These are phyloP conservation scores for Argyrosomus japonicus DNA, from an alignment of 2,113 vertebrate genomes.

Conservation along the genomic window DNA sequence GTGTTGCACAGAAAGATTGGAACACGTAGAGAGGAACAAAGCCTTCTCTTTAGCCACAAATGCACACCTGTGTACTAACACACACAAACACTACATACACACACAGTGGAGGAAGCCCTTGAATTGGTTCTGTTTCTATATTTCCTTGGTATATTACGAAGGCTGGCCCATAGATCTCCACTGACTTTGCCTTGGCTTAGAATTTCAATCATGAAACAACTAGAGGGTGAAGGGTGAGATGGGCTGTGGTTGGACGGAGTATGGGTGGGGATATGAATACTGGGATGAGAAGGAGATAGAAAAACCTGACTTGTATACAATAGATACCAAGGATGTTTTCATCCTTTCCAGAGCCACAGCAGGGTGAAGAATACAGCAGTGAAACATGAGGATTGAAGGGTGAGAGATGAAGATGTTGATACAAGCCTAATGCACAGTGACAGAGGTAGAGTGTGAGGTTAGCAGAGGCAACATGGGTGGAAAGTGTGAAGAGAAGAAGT, in stretches of 20 bases:
- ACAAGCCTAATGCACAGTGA: neutral
- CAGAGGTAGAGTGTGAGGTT: neutral
- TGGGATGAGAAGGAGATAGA: neutral
- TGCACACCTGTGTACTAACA: slow-evolving; percentile 1
- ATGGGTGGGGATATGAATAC: neutral
- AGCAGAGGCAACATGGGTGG: neutral
- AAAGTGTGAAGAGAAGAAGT: neutral
- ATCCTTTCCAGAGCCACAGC: neutral
- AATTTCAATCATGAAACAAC: slow-evolving; percentile 59
- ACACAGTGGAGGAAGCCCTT: neutral
- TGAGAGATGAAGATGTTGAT: neutral
- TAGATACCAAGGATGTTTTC: neutral
- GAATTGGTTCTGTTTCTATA: slow-evolving; percentile 42
- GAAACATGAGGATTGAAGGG: neutral
- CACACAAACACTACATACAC: neutral
- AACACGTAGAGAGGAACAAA: neutral
- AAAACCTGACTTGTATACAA: neutral
- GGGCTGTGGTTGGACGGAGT: slow-evolving; percentile 4
- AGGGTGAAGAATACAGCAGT: neutral
- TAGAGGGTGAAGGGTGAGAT: slow-evolving; percentile 19
- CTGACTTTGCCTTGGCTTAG: slow-evolving; percentile 28
- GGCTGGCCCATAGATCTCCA: slow-evolving; percentile 23
- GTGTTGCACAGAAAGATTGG: neutral
- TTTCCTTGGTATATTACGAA: slow-evolving; percentile 16
- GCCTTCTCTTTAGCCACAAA: neutral